Base-by-base conservation (phyloP, 2,113 vertebrate species). In the Nycticorax nycticorax region DNA sequence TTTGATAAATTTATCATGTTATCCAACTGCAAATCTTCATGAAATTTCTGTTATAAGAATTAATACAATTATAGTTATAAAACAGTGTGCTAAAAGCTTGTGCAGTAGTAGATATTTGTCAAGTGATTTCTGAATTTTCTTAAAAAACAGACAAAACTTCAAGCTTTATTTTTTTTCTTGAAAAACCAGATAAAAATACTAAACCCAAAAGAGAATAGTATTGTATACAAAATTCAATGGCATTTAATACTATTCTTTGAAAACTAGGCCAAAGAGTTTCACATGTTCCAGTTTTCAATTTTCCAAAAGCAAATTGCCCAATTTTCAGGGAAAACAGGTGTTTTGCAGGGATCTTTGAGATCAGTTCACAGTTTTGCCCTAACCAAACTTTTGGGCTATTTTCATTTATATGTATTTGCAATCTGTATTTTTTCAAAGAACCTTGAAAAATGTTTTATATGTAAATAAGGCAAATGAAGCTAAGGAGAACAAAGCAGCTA, bases 81-180 rank as follows among this genome's bases (percentile, higher is more conserved):
- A 59, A 45, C 7, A 57, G 11, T 18, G 3, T 23, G 22, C 6
- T 71, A 59, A 81, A 86, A 81, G 7, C 3, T 35, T 32, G 62
- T 0, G 2, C 3, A 32, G 17, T 20, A 39, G 14, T 50, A 53
- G 11, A 45, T 81, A 66, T 13, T 48, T 0, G 2, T 45, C 2
- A 83, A 41, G 10, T n/a, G 26, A 39, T 41, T 68, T 77, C 30
- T 80, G 10, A 30, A 57, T 71, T 87, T 55, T 56, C 39, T 27
- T 43, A 21, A 74, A 53, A 59, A 26, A 50, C 12, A 22, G 2
- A 59, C 6, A 56, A 52, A 41, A 16, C 4, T 5, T 66, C 27
- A 48, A 59, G 47, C 17, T 67, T 37, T 28, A 14, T 8, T 52
- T 52, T 23, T 39, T 69, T 69, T 28, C 14, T 18, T 18, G 2